Evolutionary conservation across 2,888 invertebrate genomes (phyloP).

Genomic region (Agrotis puta): DNA sequence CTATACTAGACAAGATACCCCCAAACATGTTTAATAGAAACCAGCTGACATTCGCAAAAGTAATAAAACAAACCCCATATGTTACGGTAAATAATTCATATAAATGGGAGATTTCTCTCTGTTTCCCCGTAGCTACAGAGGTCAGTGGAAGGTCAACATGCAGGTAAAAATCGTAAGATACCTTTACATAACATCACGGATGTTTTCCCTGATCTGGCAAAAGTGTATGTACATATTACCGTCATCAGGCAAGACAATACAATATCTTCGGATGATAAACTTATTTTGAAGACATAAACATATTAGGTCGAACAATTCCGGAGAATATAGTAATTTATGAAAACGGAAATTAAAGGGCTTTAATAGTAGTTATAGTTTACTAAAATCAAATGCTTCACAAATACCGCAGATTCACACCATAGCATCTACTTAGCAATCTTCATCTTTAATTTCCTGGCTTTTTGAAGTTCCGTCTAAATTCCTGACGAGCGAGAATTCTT

Average conservation of each 20-base stretch:
- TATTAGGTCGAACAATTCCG: too few species aligned
- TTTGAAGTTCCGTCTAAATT: conserved; percentile 19
- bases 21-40: conserved; percentile 43
- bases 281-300: too few species aligned
- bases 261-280: neutral
- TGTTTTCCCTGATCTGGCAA: neutral
- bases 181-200: neutral
- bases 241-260: neutral
- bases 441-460: conserved; percentile 2
- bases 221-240: neutral
- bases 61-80: conserved; percentile 58
- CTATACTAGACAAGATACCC: conserved; percentile 11
- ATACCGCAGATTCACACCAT: neutral
- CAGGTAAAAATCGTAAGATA: neutral
- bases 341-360: neutral
- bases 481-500: conserved; percentile 6
- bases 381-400: neutral
- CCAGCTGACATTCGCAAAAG: conserved; percentile 35
- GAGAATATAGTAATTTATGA: too few species aligned
- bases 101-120: conserved; percentile 29
- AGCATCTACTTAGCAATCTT: neutral
- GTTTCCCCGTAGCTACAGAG: conserved; percentile 18
- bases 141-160: neutral
- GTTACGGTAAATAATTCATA: conserved; percentile 53
- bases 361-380: neutral